Percentiles rank a stretch among this genome's conserved stretches.
Evolutionary conservation across 1,140 invertebrate genomes (phyloP).

Genomic region (Akabosia matsudoensis): DNA sequence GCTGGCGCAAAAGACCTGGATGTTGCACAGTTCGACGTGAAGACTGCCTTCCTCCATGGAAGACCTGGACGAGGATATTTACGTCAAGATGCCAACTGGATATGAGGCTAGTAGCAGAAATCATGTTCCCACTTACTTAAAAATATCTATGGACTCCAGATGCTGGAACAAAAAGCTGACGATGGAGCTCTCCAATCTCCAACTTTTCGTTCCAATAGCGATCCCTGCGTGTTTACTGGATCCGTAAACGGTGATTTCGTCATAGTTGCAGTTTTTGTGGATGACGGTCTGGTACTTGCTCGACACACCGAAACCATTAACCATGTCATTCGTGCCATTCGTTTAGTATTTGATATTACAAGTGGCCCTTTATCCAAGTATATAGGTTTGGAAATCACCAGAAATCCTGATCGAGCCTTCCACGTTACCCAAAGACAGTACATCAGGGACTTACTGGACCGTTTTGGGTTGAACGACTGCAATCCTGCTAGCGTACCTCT

Average conservation of each 20-base stretch:
- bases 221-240: slow-evolving; percentile 49
- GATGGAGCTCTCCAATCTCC: slow-evolving; percentile 47
- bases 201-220: slow-evolving; percentile 49
- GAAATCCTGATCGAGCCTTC: background rate
- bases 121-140: slow-evolving; percentile 49
- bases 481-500: background rate
- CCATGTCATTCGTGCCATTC: background rate
- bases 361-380: slow-evolving; percentile 33
- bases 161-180: slow-evolving; percentile 31
- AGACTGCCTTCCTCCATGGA: slow-evolving; percentile 48
- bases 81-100: slow-evolving; percentile 41
- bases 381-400: background rate
- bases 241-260: slow-evolving; percentile 36
- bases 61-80: slow-evolving; percentile 48
- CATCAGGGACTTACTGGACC: background rate
- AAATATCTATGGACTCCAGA: slow-evolving; percentile 35
- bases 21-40: slow-evolving; percentile 48
- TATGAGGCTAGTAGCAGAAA: slow-evolving; percentile 39
- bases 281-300: slow-evolving; percentile 51
- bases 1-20: slow-evolving; percentile 38
- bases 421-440: background rate
- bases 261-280: slow-evolving; percentile 51
- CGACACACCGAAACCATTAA: slow-evolving; percentile 6
- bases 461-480: background rate
- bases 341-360: background rate